Conservation (phyloP, 2,113 vertebrate genomes). For the Sinocyclocheilus rhinocerous region DNA sequence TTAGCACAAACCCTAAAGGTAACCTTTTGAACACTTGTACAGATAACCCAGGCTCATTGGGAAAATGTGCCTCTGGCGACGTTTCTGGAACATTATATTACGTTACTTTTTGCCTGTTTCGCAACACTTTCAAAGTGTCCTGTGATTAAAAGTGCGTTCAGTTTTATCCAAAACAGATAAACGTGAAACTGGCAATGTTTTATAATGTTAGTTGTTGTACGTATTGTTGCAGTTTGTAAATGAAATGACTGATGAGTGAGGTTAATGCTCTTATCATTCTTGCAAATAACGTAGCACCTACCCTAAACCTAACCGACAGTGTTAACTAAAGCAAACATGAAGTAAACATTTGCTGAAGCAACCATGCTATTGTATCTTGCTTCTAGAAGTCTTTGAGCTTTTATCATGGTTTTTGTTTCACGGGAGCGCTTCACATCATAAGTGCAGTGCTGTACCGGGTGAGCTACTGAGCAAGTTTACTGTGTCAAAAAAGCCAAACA, state of each 20-base stretch:
- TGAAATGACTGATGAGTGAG: background rate
- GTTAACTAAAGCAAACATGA: background rate
- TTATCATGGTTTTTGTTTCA: background rate
- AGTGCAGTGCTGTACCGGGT: background rate
- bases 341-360: background rate
- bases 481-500: background rate
- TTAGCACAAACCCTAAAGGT: background rate
- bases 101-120: background rate
- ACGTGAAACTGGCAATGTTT: background rate
- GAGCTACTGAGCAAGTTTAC: background rate
- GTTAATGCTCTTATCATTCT: background rate
- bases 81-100: background rate
- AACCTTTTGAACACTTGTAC: background rate
- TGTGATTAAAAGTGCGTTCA: background rate
- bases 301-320: background rate
- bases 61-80: background rate
- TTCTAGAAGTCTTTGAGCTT: background rate
- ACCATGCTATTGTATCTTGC: background rate
- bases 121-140: background rate
- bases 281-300: background rate
- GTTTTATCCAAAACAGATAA: background rate
- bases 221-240: background rate
- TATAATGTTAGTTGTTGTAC: too few species aligned
- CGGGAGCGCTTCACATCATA: rapidly evolving
- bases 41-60: background rate